These are phyloP conservation scores for Cryptosula pallasiana DNA, from an alignment of 2,888 invertebrate genomes.

Conservation along the genomic window DNA sequence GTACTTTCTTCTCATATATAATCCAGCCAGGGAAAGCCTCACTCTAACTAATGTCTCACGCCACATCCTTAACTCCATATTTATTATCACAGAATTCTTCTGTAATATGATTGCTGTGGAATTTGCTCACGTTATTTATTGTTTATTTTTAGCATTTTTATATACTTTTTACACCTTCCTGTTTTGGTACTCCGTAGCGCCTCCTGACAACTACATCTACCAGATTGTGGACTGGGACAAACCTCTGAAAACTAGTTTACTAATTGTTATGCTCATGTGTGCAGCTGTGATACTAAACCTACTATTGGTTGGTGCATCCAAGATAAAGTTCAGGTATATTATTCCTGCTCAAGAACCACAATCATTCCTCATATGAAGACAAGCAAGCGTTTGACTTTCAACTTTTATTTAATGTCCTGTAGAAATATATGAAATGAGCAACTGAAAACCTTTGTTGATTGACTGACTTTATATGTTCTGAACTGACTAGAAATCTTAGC, in stretches of 20 bases:
- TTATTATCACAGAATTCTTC: not conserved
- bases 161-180: not conserved
- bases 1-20: slow-evolving; percentile 12
- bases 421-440: too few relatives aligned
- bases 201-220: slow-evolving; percentile 15
- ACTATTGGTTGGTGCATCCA: not conserved
- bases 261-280: not conserved
- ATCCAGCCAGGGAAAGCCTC: not conserved
- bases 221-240: slow-evolving; percentile 8
- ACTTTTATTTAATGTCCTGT: too few relatives aligned
- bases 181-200: not conserved
- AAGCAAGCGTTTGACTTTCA: too few relatives aligned
- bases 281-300: not conserved
- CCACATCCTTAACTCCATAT: not conserved
- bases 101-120: not conserved
- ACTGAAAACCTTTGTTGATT: too few relatives aligned
- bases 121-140: not conserved
- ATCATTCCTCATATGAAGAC: not conserved
- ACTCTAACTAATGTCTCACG: slow-evolving; percentile 6
- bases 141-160: not conserved
- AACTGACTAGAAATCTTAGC: too few relatives aligned
- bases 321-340: not conserved
- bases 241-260: not conserved
- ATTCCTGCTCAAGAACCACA: not conserved
- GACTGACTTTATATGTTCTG: too few relatives aligned